These are phyloP conservation scores for Acanthosepion lycidas DNA, from an alignment of 2,888 invertebrate genomes.

Conservation along the genomic window DNA sequence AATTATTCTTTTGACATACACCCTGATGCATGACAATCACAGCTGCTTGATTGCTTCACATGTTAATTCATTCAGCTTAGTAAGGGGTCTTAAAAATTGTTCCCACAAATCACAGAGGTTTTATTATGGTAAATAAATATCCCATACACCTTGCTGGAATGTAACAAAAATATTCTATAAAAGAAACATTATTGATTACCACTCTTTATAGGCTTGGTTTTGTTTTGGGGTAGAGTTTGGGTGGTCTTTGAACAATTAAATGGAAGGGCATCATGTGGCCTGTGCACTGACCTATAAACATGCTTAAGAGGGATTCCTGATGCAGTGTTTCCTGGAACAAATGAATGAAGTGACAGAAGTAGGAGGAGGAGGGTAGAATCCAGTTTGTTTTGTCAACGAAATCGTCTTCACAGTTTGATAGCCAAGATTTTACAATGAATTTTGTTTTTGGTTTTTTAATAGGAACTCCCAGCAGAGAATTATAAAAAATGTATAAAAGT, in stretches of 20 bases:
- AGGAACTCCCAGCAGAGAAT: no score
- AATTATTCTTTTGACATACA: background rate
- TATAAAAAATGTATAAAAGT: no score
- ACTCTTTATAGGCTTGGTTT: background rate
- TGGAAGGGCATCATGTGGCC: background rate
- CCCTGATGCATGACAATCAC: background rate
- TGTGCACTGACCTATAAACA: background rate
- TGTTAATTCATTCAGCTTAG: background rate
- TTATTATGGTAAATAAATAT: slow-evolving; percentile 21
- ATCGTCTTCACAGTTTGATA: background rate
- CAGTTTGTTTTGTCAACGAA: background rate
- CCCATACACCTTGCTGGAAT: background rate
- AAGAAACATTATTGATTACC: background rate
- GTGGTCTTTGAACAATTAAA: background rate
- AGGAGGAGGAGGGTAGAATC: background rate
- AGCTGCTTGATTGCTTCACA: background rate
- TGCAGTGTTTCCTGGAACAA: background rate
- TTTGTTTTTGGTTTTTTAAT: background rate
- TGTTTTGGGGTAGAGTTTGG: background rate
- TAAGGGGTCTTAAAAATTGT: background rate
- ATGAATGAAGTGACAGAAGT: background rate
- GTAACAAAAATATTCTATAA: background rate
- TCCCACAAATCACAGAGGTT: background rate
- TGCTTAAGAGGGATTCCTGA: background rate
- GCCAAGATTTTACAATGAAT: background rate